A percentile compares a stretch with the other conserved stretches of the same genome.
Evolutionary conservation across 2,888 invertebrate genomes (phyloP).

Genomic region (Drosophila paranaensis): DNA sequence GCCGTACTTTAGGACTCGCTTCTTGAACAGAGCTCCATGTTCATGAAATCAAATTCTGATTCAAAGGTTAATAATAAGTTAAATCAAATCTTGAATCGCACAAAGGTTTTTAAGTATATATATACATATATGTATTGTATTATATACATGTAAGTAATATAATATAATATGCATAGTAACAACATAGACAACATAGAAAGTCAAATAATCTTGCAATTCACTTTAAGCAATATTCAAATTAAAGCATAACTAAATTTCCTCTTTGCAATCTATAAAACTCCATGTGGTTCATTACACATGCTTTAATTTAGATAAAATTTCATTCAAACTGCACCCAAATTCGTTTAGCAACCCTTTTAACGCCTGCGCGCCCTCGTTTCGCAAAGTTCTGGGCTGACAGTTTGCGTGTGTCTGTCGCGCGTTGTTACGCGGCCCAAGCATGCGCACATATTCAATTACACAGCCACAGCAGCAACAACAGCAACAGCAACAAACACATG

Average conservation of each 20-base stretch:
- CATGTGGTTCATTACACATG: neutral
- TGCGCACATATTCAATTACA: slow-evolving; percentile 78
- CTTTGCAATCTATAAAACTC: neutral
- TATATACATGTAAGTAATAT: no score
- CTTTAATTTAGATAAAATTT: neutral
- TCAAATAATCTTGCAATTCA: no score
- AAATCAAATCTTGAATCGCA: no score
- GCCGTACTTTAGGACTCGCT: neutral
- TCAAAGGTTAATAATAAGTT: no score
- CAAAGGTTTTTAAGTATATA: no score
- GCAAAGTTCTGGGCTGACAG: slow-evolving; percentile 1
- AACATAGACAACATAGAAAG: no score
- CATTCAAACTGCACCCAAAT: no score
- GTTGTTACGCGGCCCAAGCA: slow-evolving; percentile 64
- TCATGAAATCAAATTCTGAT: no score
- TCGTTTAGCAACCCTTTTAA: slow-evolving; percentile 10
- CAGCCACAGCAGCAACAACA: slow-evolving; percentile 35
- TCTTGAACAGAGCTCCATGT: no score
- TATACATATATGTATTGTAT: no score
- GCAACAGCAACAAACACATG: slow-evolving; percentile 15
- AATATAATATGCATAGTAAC: no score
- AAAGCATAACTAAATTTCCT: neutral
- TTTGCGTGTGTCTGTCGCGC: slow-evolving; percentile 67
- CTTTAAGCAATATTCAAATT: neutral
- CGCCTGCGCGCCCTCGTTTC: slow-evolving; percentile 39